Percentiles rank a stretch among this genome's conserved stretches.
These are phyloP conservation scores for Mycalesis mineus DNA, from an alignment of 2,888 invertebrate genomes.

Conservation along the genomic window DNA sequence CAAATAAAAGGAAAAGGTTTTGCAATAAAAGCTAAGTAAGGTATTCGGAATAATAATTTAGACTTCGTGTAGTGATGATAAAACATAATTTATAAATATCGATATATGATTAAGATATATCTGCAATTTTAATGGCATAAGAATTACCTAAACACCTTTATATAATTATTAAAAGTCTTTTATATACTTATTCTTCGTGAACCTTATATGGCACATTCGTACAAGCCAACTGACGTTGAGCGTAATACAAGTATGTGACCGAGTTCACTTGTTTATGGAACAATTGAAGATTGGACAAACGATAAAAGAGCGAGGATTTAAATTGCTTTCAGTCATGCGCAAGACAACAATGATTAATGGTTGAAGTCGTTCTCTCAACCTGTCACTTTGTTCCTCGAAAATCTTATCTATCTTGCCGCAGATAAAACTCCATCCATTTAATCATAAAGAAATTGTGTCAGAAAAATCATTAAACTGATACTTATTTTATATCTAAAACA, in stretches of 20 bases:
- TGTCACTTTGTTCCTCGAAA: background rate
- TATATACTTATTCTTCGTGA: too few relatives aligned
- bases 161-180: too few relatives aligned
- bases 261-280: background rate
- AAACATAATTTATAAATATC: constrained; percentile 5
- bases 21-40: too few relatives aligned
- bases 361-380: background rate
- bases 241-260: too few relatives aligned
- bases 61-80: constrained; percentile 13
- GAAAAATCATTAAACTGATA: too few relatives aligned
- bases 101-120: constrained; percentile 11
- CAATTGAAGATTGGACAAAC: background rate
- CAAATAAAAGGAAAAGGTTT: too few relatives aligned
- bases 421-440: background rate
- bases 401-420: background rate
- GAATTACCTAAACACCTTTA: too few relatives aligned
- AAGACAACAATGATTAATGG: background rate
- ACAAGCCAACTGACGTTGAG: too few relatives aligned
- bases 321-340: background rate
- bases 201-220: too few relatives aligned
- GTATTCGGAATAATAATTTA: too few relatives aligned
- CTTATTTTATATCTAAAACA: too few relatives aligned
- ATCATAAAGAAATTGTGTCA: background rate
- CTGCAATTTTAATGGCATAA: too few relatives aligned
- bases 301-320: background rate